Conservation (phyloP, 1,140 invertebrate species). For the Adoxophyes honmai region DNA sequence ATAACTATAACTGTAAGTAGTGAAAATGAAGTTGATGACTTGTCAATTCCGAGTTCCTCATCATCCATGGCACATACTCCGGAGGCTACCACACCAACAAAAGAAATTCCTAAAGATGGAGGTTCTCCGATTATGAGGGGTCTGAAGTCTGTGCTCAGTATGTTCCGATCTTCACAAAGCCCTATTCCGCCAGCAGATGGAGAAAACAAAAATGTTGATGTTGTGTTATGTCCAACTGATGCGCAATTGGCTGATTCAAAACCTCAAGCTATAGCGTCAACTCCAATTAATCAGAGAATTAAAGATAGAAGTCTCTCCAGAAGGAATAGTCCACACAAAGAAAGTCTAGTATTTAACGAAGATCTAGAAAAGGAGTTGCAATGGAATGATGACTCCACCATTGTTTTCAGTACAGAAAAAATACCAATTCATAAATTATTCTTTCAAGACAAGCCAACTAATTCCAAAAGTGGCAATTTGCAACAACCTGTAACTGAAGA, state of each 20-base stretch:
- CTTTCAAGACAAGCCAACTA: slow-evolving; percentile 27
- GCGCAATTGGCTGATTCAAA: slow-evolving; percentile 5
- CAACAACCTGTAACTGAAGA: slow-evolving; percentile 16
- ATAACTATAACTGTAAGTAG: slow-evolving; percentile 36
- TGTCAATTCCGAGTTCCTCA: slow-evolving; percentile 54
- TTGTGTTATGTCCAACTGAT: slow-evolving; percentile 15
- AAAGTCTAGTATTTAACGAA: slow-evolving; percentile 60
- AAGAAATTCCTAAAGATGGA: slow-evolving; percentile 52
- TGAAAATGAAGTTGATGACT: slow-evolving; percentile 40
- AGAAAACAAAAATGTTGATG: slow-evolving; percentile 19
- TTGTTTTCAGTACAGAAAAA: slow-evolving; percentile 61
- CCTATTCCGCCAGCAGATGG: slow-evolving; percentile 43
- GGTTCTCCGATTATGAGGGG: slow-evolving; percentile 64
- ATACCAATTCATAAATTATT: slow-evolving; percentile 61
- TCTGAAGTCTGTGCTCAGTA: slow-evolving; percentile 62
- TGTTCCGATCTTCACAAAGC: slow-evolving; percentile 64
- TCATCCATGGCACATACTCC: slow-evolving; percentile 54
- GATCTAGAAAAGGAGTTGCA: slow-evolving; percentile 59
- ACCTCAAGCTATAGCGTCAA: slow-evolving; percentile 37
- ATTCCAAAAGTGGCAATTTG: slow-evolving; percentile 11
- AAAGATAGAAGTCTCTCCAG: slow-evolving; percentile 38
- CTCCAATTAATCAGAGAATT: slow-evolving; percentile 41
- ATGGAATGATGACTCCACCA: slow-evolving; percentile 66
- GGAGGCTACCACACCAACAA: slow-evolving; percentile 62
- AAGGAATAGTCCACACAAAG: slow-evolving; percentile 53